These are phyloP conservation scores for Plagiodera versicolora DNA, from an alignment of 2,888 invertebrate genomes.

Conservation along the genomic window DNA sequence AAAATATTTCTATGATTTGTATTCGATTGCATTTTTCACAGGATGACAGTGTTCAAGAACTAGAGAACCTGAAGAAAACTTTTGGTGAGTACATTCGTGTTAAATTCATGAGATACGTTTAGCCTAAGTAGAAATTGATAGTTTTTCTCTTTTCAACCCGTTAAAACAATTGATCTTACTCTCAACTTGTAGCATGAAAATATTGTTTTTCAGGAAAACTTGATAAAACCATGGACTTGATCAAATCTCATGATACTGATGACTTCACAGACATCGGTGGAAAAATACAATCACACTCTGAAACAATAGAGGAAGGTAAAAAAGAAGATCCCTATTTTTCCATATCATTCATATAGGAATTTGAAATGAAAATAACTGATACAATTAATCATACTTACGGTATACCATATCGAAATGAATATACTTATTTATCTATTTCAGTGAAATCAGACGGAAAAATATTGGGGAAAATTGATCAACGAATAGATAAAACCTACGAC, in stretches of 20 bases:
- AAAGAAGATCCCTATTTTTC: too few relatives aligned
- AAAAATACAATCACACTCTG: conserved; percentile 48
- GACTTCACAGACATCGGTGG: conserved; percentile 50
- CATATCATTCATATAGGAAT: too few relatives aligned
- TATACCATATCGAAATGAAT: too few relatives aligned
- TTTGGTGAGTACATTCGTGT: conserved; percentile 41
- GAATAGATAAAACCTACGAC: conserved; percentile 42
- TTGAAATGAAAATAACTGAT: too few relatives aligned
- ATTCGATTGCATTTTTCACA: conserved; percentile 41
- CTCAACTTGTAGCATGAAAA: too few relatives aligned
- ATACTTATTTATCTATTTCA: too few relatives aligned
- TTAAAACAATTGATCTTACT: too few relatives aligned
- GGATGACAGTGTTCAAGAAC: conserved; percentile 58
- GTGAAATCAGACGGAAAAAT: conserved; percentile 54
- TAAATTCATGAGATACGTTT: too few relatives aligned
- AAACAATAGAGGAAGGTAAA: conserved; percentile 48
- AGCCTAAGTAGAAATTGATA: too few relatives aligned
- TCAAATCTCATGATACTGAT: conserved; percentile 51
- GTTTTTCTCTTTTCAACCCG: too few relatives aligned
- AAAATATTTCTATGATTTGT: too few relatives aligned
- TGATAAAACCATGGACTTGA: conserved; percentile 50
- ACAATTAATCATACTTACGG: too few relatives aligned
- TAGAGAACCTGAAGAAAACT: conserved; percentile 57
- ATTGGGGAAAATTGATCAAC: conserved; percentile 51
- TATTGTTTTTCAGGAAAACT: conserved; percentile 25